A percentile compares a stretch with the other conserved stretches of the same genome.
Evolutionary conservation across 2,888 invertebrate genomes (phyloP).

Genomic region (Hypomecis atomaria): DNA sequence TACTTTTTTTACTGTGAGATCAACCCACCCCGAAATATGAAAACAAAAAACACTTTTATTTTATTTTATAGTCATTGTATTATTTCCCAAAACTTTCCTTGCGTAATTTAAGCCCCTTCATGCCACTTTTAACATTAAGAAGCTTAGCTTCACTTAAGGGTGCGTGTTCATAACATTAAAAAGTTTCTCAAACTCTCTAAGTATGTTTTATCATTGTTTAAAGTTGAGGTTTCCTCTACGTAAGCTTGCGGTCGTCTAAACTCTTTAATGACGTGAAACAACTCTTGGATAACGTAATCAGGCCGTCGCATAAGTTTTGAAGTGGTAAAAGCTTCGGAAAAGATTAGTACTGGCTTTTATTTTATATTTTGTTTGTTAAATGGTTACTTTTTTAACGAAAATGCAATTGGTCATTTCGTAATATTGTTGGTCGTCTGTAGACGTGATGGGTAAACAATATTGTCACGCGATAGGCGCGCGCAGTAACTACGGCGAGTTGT

Average conservation of each 20-base stretch:
- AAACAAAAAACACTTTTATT: neutral
- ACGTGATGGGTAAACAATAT: too few species aligned
- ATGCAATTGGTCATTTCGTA: too few species aligned
- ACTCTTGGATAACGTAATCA: conserved; percentile 51
- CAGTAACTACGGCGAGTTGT: too few species aligned
- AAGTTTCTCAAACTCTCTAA: conserved; percentile 72
- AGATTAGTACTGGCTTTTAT: neutral
- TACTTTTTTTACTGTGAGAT: too few species aligned
- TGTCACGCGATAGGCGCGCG: too few species aligned
- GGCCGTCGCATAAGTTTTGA: conserved; percentile 29
- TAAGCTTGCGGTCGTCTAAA: conserved; percentile 67
- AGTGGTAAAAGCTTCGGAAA: neutral
- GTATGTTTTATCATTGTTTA: conserved; percentile 78
- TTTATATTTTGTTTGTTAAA: too few species aligned
- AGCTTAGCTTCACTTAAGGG: conserved; percentile 71
- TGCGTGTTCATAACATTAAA: conserved; percentile 72
- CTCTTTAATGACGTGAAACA: conserved; percentile 69
- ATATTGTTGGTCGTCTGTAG: too few species aligned
- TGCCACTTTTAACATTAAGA: conserved; percentile 63
- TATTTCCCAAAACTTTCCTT: conserved; percentile 20
- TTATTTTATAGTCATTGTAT: conserved; percentile 8
- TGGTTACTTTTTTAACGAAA: too few species aligned
- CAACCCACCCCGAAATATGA: neutral
- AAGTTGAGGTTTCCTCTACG: conserved; percentile 67
- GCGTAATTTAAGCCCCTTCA: conserved; percentile 36